Percentiles rank a stretch among this genome's conserved stretches.
phyloP scores from a whole-genome alignment of 2,797 vertebrate species.

The Limnodromus scolopaceus region DNA sequence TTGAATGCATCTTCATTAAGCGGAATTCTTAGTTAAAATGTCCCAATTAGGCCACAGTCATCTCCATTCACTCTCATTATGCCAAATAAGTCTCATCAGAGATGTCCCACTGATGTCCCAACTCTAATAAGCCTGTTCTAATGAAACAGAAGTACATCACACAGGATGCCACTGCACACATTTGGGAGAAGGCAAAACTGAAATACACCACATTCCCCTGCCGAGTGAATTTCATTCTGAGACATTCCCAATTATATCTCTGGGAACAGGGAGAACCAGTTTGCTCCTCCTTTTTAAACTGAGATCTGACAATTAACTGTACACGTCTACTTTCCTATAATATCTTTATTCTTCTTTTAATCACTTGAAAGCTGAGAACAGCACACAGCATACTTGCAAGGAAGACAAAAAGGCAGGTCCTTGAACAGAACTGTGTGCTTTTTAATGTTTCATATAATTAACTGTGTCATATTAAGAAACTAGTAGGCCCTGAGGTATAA shows the following conservation, averaged over 20 bases:
- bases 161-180: not conserved
- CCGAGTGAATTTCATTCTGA: not conserved
- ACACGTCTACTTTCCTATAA: not conserved
- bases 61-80: not conserved
- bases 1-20: not conserved
- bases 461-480: not conserved
- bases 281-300: not conserved
- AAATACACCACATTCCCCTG: not conserved
- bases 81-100: constrained; percentile 16
- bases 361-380: not conserved
- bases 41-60: not conserved
- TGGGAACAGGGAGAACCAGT: not conserved
- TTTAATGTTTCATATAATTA: not conserved
- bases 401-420: not conserved
- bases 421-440: not conserved
- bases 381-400: not conserved
- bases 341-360: not conserved
- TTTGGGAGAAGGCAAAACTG: not conserved
- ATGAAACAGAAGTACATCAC: not conserved
- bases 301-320: not conserved
- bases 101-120: not conserved
- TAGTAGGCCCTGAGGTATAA: not conserved
- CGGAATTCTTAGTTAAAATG: not conserved
- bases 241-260: not conserved
- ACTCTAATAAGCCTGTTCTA: not conserved